Base-by-base conservation (phyloP, 1,140 invertebrate species). In the Rhagoletis pomonella region DNA sequence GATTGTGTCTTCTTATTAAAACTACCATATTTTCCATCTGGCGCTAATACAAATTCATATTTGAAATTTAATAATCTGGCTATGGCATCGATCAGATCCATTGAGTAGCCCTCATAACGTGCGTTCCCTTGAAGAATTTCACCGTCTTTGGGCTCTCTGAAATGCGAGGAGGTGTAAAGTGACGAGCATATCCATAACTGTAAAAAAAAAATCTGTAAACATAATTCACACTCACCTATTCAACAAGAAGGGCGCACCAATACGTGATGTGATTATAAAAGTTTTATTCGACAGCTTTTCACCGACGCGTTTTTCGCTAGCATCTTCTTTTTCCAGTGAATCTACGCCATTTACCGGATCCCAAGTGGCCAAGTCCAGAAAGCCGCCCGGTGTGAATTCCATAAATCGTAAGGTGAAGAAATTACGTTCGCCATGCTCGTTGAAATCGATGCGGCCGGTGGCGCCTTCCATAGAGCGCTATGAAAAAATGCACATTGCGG, bases 211-310 rank as follows among this genome's bases (percentile, higher is more conserved):
- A 60, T n/a, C n/a, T n/a, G n/a, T n/a, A n/a, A n/a, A n/a, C n/a
- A n/a, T n/a, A n/a, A n/a, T n/a, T n/a, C n/a, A n/a, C n/a, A n/a
- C 42, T 55, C 94, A 92, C 89, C 91, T 94, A 88, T 94, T 90
- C 92, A 96, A 96, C 12, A 97, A 93, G 92, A 97, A 98, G 0
- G 97, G 97, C n/a, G 95, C 95, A 84, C 96, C 97, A 93, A 97
- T 90, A 29, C 95, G 94, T 17, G 95, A 95, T 29, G 94, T 93
- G 12, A 95, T 93, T 89, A 94, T 93, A 86, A 95, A 94, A 3
- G 94, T 94, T 93, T 95, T 95, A 88, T 95, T 95, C 69, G 94
- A 93, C 90, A 94, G 92, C 91, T 94, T 94, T 90, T 94, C 93
- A 3, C 90, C 91, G 12, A 90, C 90, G 47, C 91, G 88, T 84